Evolutionary conservation across 2,888 invertebrate genomes (phyloP), one percentile per base, ranked within the genome.

Genomic region (Troides helena): DNA sequence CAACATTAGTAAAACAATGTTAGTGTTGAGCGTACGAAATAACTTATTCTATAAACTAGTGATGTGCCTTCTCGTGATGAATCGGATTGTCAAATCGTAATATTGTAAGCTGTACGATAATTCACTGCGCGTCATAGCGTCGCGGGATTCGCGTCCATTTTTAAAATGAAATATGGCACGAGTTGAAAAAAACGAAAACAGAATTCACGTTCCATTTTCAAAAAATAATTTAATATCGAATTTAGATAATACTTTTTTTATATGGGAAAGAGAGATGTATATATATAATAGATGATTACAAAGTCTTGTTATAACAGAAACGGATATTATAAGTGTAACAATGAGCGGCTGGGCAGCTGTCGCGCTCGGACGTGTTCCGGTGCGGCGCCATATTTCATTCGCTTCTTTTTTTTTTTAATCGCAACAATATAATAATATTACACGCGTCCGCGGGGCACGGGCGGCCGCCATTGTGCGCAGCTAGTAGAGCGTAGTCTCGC

Each of bases 311-410:
- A 21, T 53, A 53, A 17, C 46, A 30, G 46, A 21, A 68, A 68
- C 62, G 62, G 68, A 68, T 68, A 67, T 60, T 87, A 94, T 94
- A 94, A 94, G 93, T 76, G 76, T 75, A 81, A 83, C 82, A 83
- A 80, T 81, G 77, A 30, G 50, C 62, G 62, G 61, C 66, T 70
- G 66, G 72, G 69, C 83, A 83, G 83, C 84, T 81, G 84, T 77
- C 77, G 74, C 18, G 74, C 61, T 50, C 68, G 68, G 68, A 68
- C 60, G 30, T 50, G 73, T 65, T 76, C 80, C 43, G 72, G 71
- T 78, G 68, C 78, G 76, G 72, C 62, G 68, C 63, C 68, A 68
- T 68, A 46, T 68, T 68, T 68, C 50, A 62, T 63, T 68, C 58
- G 57, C 53, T 70, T 62, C 68, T 65, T 58, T 63, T 68, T 63